Base-by-base conservation (phyloP, 2,888 invertebrate genomes). In the Eurois occulta region DNA sequence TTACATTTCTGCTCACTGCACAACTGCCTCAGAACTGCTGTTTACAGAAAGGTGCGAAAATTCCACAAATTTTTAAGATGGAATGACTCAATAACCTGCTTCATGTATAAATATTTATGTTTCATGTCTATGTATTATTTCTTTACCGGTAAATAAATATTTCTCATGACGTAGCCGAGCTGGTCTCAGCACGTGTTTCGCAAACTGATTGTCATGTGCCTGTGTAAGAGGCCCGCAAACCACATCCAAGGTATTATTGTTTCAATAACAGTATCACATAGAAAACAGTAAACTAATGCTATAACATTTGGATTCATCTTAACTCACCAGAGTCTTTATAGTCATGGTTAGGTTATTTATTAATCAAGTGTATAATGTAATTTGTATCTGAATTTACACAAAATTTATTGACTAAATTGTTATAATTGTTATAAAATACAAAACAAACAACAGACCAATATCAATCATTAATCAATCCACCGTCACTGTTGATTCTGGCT, bases 161-260 rank as follows among this genome's bases (percentile, higher is more conserved):
- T 48, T 35, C 67, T 46, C 1, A 43, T 72, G 77, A 76, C 69
- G 68, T 68, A 28, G 65, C 38, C 18, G 18, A 43, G 13, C 48
- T 35, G 52, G 18, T 38, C 58, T 58, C 24, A 64, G 67, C 73
- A 86, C 79, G 79, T 80, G 80, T 78, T 72, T 68, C 52, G 71
- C 76, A 75, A 73, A 80, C 64, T 48, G 62, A 78, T 84, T 46
- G 67, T 32, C 52, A 24, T 77, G 80, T 46, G 65, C n/a, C 41
- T 24, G 60, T 52, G 66, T 48, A 64, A 38, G 75, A 74, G 80
- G 72, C 76, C 68, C 60, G 24, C 62, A 67, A 67, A 78, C 77
- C 80, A 69, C 74, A 78, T 46, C 52, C 28, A 24, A 75, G 43
- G 48, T 67, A 65, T 73, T 75, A 75, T 78, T 43, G 58, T 83